Conservation (phyloP, 2,888 invertebrate genomes). For the Cheilosia variabilis region DNA sequence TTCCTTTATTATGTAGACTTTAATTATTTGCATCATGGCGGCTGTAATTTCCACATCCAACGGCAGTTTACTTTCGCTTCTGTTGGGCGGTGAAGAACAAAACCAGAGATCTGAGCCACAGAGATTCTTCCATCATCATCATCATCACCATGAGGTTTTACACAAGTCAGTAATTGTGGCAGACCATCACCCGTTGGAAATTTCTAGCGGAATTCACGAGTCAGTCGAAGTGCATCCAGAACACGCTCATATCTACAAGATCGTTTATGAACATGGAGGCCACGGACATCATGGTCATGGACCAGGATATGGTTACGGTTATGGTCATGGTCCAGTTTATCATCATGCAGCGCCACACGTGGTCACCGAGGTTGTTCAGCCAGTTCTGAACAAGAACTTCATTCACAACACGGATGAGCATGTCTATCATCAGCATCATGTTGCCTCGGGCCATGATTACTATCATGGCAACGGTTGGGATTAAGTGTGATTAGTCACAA, state of each 20-base stretch:
- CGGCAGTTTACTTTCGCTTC: constrained; percentile 4
- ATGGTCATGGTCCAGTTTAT: constrained; percentile 14
- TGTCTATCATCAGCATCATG: constrained; percentile 17
- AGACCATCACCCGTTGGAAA: neutral
- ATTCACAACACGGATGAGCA: constrained; percentile 41
- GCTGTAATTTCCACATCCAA: constrained; percentile 34
- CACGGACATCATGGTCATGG: neutral
- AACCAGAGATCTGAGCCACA: neutral
- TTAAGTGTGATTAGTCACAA: constrained; percentile 2
- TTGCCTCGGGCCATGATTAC: neutral
- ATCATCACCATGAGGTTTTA: constrained; percentile 42
- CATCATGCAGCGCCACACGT: constrained; percentile 13
- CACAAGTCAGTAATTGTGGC: constrained; percentile 6
- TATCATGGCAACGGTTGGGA: constrained; percentile 14
- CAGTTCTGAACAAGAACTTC: constrained; percentile 44
- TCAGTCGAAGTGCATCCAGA: constrained; percentile 30
- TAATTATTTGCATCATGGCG: constrained; percentile 47
- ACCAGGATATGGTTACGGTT: neutral
- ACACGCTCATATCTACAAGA: constrained; percentile 25
- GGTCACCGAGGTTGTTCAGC: constrained; percentile 27
- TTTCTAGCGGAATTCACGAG: neutral
- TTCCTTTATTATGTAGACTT: constrained; percentile 27
- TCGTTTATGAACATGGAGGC: constrained; percentile 31
- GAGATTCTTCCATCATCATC: constrained; percentile 33
- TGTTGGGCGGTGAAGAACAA: neutral